Evolutionary conservation across 2,113 vertebrate species (phyloP), one percentile per base, ranked within the genome.

Genomic region (Forbesichthys agassizii): DNA sequence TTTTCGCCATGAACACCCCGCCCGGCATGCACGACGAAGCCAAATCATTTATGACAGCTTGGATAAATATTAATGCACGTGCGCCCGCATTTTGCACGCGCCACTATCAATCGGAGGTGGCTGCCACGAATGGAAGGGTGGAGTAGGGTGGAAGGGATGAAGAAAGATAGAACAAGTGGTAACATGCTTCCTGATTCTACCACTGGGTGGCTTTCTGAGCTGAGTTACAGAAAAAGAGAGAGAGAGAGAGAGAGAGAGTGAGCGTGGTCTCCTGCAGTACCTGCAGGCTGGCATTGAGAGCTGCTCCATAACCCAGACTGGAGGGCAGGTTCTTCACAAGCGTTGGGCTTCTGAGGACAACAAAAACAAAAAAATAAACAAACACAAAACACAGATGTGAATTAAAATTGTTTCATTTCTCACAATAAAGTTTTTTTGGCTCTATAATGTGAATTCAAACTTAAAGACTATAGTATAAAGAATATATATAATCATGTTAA

Each of bases 51-150:
- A 95, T 96, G 95, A 98, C 96, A 96, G 95, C 91, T 92, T 92
- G 92, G 94, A 97, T 98, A 96, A 98, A 98, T 98, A 97, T 99
- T 98, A 96, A 99, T 97, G 95, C 94, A 92, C 85, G 93, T 93
- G 93, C 93, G 94, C 94, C 95, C 93, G 93, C 94, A 95, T 96
- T 96, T 27, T 94, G 93, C 93, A 94, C 92, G 94, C 86, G 93
- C 93, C 91, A 92, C 95, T 93, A 95, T 96, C 95, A 96, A 95
- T 96, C 94, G 94, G 88, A 86, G 88, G 90, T 90, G 91, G 93
- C 93, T 85, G 82, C 81, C 69, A 71, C 71, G 18, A 77, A 70
- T 33, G n/a, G 20, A 0, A 65, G 83, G 80, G 16, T 60, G 71
- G 79, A 74, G 81, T 27, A 27, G 13, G 93, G 90, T 84, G 33